Evolutionary conservation across 1,140 invertebrate genomes (phyloP).

Genomic region (Ectropis grisescens): DNA sequence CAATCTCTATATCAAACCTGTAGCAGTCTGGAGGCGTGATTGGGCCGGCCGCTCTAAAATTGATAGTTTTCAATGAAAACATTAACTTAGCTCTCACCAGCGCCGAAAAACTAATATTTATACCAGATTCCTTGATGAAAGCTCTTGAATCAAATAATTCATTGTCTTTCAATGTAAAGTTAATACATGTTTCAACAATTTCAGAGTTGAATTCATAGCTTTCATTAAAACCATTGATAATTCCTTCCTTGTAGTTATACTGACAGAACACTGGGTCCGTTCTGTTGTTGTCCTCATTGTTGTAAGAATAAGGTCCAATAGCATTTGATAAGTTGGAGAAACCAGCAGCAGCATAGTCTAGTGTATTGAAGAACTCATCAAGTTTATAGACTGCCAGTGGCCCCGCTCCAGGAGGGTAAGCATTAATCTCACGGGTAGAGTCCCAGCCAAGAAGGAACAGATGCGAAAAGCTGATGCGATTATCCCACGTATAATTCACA

Average conservation of each 20-base stretch:
- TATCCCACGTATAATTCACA: conserved; percentile 96
- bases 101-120: conserved; percentile 82
- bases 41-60: conserved; percentile 86
- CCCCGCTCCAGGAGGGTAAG: conserved; percentile 94
- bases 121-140: conserved; percentile 73
- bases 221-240: conserved; percentile 90
- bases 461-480: conserved; percentile 93
- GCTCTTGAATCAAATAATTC: conserved; percentile 70
- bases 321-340: conserved; percentile 86
- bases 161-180: conserved; percentile 66
- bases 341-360: conserved; percentile 87
- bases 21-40: conserved; percentile 92
- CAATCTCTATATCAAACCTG: conserved; percentile 83
- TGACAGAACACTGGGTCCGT: conserved; percentile 80
- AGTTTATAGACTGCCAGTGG: conserved; percentile 92
- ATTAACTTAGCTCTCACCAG: conserved; percentile 79
- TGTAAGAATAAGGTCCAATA: conserved; percentile 92
- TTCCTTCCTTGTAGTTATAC: conserved; percentile 84
- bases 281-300: conserved; percentile 79
- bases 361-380: conserved; percentile 84
- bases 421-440: conserved; percentile 88
- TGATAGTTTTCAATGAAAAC: conserved; percentile 90
- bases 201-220: conserved; percentile 92
- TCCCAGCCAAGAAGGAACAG: conserved; percentile 91
- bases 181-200: conserved; percentile 76